Evolutionary conservation across 1,140 invertebrate genomes (phyloP).

Genomic region (Dysdera silvatica): DNA sequence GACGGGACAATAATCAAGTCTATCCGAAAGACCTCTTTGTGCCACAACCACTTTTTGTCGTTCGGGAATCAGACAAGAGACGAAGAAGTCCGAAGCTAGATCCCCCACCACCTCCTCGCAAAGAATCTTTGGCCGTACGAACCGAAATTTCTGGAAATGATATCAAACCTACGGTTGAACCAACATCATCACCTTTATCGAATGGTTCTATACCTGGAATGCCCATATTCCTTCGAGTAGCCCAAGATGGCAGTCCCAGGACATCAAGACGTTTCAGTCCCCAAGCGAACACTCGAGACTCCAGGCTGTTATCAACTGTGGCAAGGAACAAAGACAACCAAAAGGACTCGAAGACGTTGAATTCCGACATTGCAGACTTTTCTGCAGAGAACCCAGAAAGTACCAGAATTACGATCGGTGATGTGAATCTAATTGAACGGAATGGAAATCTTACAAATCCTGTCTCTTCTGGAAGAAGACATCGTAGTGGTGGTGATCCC

Average conservation of each 20-base stretch:
- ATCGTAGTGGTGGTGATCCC: neutral
- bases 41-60: slow-evolving; percentile 11
- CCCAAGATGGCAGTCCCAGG: slow-evolving; percentile 14
- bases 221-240: neutral
- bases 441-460: no score
- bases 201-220: slow-evolving; percentile 12
- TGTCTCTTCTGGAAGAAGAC: neutral
- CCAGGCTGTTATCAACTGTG: slow-evolving; percentile 12
- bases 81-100: slow-evolving; percentile 22
- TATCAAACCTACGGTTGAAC: no score
- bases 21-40: neutral
- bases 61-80: slow-evolving; percentile 13
- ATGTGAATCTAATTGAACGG: neutral
- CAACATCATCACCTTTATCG: neutral
- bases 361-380: no score
- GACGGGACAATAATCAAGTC: slow-evolving; percentile 27
- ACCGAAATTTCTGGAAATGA: neutral
- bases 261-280: neutral
- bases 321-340: slow-evolving; percentile 20
- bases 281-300: neutral
- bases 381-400: neutral
- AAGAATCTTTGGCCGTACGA: neutral
- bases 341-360: neutral
- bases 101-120: neutral
- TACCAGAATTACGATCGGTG: neutral